These are phyloP conservation scores for Falco naumanni DNA, from an alignment of 2,797 vertebrate species.

Conservation along the genomic window DNA sequence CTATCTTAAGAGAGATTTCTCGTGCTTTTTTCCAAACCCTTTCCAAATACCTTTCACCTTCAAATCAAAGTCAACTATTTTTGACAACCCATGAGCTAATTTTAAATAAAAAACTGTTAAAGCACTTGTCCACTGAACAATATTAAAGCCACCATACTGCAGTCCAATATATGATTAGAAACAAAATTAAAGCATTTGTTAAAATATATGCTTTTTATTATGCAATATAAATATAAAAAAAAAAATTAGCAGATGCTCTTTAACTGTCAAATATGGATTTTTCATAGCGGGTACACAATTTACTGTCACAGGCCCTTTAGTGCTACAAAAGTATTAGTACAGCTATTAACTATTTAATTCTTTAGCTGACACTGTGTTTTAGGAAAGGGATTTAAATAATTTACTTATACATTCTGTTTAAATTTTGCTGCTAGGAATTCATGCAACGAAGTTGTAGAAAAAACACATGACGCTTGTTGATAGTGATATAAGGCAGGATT, in stretches of 20 bases:
- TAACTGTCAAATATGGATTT: conserved; percentile 3
- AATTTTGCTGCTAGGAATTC: conserved; percentile 58
- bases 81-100: neutral
- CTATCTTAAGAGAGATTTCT: neutral
- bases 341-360: conserved; percentile 62
- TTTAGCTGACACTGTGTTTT: conserved; percentile 26
- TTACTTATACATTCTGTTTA: conserved; percentile 33
- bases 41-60: neutral
- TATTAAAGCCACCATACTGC: neutral
- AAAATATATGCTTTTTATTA: neutral
- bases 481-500: conserved; percentile 76
- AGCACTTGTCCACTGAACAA: neutral
- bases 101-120: neutral
- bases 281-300: conserved; percentile 11
- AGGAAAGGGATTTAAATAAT: conserved; percentile 47
- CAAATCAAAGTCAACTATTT: neutral
- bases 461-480: conserved; percentile 62
- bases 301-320: conserved; percentile 22
- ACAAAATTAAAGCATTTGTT: conserved; percentile 4
- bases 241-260: neutral
- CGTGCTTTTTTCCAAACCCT: neutral
- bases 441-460: conserved; percentile 59
- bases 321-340: conserved; percentile 15
- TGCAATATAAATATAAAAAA: neutral
- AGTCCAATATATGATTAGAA: neutral